These are phyloP conservation scores for Ophion costatus DNA, from an alignment of 2,888 invertebrate genomes.

Conservation along the genomic window DNA sequence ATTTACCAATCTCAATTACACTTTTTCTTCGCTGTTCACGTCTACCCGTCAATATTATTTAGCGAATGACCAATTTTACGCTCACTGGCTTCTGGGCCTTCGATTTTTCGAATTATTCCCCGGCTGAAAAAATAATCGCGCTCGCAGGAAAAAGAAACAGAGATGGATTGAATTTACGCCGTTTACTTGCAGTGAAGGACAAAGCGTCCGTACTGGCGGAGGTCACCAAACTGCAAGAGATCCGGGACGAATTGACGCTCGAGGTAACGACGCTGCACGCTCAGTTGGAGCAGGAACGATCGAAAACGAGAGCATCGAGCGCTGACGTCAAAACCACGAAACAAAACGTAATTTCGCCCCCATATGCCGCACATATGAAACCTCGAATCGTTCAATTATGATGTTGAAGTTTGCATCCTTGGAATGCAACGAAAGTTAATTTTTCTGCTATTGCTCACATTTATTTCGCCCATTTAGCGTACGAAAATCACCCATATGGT, in stretches of 20 bases:
- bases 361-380: background rate
- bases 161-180: background rate
- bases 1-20: too few relatives aligned
- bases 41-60: too few relatives aligned
- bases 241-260: constrained; percentile 89
- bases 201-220: constrained; percentile 91
- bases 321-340: constrained; percentile 84
- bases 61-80: too few relatives aligned
- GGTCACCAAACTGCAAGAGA: constrained; percentile 88
- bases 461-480: too few relatives aligned
- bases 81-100: too few relatives aligned
- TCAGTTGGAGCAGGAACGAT: constrained; percentile 91
- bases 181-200: constrained; percentile 88
- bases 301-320: constrained; percentile 86
- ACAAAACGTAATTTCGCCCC: constrained; percentile 76
- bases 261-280: constrained; percentile 89
- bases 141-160: background rate
- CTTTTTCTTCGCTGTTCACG: too few relatives aligned
- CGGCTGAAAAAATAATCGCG: background rate
- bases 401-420: too few relatives aligned
- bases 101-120: too few relatives aligned
- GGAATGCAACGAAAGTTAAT: too few relatives aligned
- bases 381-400: background rate
- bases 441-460: too few relatives aligned
- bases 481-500: too few relatives aligned